Evolutionary conservation across 2,888 invertebrate genomes (phyloP).

Genomic region (Patella pellucida): DNA sequence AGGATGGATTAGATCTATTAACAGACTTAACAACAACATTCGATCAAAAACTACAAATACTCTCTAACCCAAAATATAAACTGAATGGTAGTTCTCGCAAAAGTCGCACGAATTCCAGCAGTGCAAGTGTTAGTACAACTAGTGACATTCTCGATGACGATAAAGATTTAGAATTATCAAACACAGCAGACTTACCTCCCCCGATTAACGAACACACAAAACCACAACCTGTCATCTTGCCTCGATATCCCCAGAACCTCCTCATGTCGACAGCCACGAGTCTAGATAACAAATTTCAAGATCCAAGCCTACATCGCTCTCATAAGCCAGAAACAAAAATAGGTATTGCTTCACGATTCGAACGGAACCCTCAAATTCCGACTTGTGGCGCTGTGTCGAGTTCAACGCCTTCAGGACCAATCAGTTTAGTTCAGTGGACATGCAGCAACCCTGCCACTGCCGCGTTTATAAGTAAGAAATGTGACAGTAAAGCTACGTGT

Average conservation of each 20-base stretch:
- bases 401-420: constrained; percentile 16
- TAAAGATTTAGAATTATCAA: constrained; percentile 17
- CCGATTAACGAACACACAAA: not conserved
- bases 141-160: constrained; percentile 19
- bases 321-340: constrained; percentile 60
- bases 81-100: constrained; percentile 38
- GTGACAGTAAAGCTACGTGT: not conserved
- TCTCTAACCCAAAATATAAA: constrained; percentile 60
- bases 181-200: constrained; percentile 15
- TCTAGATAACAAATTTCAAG: constrained; percentile 42
- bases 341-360: constrained; percentile 66
- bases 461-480: not conserved
- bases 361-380: constrained; percentile 41
- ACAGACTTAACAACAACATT: constrained; percentile 63
- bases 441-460: not conserved
- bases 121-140: constrained; percentile 22
- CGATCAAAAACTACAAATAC: constrained; percentile 63
- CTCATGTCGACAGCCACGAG: constrained; percentile 2
- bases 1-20: constrained; percentile 64
- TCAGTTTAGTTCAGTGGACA: constrained; percentile 10
- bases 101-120: constrained; percentile 21
- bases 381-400: constrained; percentile 23
- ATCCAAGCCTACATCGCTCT: constrained; percentile 63
- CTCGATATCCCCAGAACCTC: not conserved
- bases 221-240: not conserved